Evolutionary conservation across 92 coral and sea anemone species (phyloP).

Genomic region (Umimayanthus kanabou): DNA sequence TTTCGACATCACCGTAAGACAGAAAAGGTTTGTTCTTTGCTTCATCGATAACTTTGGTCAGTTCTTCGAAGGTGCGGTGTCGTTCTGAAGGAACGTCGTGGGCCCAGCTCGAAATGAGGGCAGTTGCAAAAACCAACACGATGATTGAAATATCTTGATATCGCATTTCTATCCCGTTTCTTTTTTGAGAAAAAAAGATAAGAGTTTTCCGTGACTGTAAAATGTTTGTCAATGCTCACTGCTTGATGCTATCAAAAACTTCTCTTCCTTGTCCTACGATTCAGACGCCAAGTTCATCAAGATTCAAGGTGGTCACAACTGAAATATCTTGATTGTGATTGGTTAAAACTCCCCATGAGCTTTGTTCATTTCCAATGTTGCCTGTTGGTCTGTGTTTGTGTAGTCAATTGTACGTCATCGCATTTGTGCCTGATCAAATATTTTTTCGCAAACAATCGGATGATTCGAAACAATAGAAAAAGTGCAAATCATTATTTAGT

Average conservation of each 20-base stretch:
- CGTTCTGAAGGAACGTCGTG: conserved; percentile 12
- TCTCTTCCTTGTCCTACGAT: neutral
- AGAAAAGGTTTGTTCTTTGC: conserved; percentile 4
- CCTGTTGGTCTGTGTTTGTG: neutral
- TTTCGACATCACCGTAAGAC: conserved; percentile 23
- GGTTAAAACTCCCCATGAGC: neutral
- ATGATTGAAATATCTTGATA: neutral
- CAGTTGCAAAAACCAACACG: neutral
- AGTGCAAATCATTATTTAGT: neutral
- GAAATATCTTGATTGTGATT: neutral
- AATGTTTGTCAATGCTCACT: neutral
- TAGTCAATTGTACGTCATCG: neutral
- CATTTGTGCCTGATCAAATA: neutral
- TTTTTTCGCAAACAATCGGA: neutral
- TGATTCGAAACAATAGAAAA: neutral
- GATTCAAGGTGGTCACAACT: neutral
- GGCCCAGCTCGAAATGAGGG: neutral
- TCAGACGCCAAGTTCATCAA: neutral
- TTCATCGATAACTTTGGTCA: conserved; percentile 21
- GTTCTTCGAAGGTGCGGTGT: conserved; percentile 27
- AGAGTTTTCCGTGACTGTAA: neutral
- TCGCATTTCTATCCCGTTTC: neutral
- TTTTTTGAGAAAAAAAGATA: neutral
- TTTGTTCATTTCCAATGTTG: neutral
- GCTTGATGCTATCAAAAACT: neutral